These are phyloP conservation scores for Sebastes hubbsi DNA, from an alignment of 2,797 vertebrate species.

Conservation along the genomic window DNA sequence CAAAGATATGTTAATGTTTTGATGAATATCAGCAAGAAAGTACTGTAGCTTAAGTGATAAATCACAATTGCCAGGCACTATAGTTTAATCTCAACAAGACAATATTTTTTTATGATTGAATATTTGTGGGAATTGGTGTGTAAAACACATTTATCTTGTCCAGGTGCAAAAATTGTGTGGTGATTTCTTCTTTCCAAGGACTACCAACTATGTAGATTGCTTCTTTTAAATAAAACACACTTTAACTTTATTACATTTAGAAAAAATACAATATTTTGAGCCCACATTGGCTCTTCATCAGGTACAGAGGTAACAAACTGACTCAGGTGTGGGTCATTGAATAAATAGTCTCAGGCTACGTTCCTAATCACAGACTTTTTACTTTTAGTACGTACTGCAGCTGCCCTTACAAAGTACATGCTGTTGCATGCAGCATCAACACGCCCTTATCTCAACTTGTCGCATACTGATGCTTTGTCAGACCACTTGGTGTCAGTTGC, in stretches of 20 bases:
- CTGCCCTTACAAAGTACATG: too few species aligned
- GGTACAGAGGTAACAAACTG: not conserved
- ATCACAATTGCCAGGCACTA: not conserved
- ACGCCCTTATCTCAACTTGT: too few species aligned
- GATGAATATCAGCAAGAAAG: not conserved
- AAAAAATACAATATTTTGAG: not conserved
- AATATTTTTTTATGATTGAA: not conserved
- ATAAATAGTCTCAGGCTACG: not conserved
- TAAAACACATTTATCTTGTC: not conserved
- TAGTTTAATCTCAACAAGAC: not conserved
- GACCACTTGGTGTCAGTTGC: not conserved
- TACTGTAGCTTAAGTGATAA: not conserved
- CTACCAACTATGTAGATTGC: not conserved
- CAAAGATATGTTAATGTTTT: conserved; percentile 1
- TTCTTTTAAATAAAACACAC: not conserved
- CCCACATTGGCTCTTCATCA: not conserved
- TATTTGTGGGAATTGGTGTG: not conserved
- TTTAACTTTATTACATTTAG: not conserved
- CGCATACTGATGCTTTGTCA: not conserved
- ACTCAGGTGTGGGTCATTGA: not conserved
- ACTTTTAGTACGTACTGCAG: too few species aligned
- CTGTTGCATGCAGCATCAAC: too few species aligned
- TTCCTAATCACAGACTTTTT: too few species aligned
- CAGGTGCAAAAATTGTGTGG: not conserved
- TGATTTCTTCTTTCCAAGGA: not conserved